Conservation (phyloP, 2,797 vertebrate species). For the Dryobates pubescens region DNA sequence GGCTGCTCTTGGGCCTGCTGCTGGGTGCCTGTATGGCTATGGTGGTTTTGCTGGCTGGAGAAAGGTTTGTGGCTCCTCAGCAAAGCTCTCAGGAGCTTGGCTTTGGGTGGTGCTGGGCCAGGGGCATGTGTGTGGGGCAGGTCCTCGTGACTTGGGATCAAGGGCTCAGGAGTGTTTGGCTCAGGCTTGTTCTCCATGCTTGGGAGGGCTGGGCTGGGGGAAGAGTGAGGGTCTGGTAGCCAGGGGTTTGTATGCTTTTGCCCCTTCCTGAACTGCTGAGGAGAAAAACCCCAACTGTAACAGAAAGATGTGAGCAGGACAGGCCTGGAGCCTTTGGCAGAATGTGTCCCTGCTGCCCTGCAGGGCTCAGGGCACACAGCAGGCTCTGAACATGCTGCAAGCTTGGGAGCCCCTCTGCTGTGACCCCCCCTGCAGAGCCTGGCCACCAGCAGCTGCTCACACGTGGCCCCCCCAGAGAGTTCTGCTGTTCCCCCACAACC, state of each 20-base stretch:
- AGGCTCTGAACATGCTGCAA: background rate
- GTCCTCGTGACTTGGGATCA: background rate
- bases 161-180: background rate
- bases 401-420: background rate
- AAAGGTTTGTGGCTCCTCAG: background rate
- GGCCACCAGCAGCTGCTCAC: background rate
- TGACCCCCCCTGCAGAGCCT: background rate
- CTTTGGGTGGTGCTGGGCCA: background rate
- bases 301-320: background rate
- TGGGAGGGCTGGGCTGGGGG: background rate
- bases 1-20: background rate
- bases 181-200: background rate
- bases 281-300: rapidly evolving
- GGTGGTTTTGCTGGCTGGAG: background rate
- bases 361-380: rapidly evolving
- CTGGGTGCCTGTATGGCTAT: background rate
- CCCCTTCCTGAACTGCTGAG: background rate
- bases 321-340: background rate
- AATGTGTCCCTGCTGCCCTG: background rate
- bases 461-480: background rate
- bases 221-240: background rate
- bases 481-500: background rate
- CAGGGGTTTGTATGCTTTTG: background rate
- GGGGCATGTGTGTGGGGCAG: rapidly evolving
- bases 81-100: background rate